Evolutionary conservation across 1,140 invertebrate genomes (phyloP), one percentile per base, ranked within the genome.

Genomic region (Nephila pilipes): DNA sequence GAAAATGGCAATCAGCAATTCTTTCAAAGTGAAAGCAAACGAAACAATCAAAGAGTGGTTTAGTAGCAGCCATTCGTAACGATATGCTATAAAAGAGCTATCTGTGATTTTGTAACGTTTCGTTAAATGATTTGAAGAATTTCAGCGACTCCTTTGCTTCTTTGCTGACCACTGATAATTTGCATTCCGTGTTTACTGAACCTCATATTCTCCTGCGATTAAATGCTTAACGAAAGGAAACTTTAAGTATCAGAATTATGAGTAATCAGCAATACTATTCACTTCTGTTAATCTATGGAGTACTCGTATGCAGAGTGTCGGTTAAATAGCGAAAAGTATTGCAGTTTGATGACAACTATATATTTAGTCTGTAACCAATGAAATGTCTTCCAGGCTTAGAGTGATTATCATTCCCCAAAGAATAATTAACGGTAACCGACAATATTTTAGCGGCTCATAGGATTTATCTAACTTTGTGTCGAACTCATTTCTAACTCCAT

Each of bases 101-200:
- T 65, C 25, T 65, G 14, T 75, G 18, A 75, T 36, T 75, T 75
- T 36, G 29, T 29, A 75, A 75, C 29, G 5, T 36, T 75, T 75
- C 69, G 14, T 14, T 36, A 32, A 75, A 29, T 75, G 18, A 75
- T 75, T 18, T 32, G 32, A 75, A 36, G 69, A 75, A 36, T 75
- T 36, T 36, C 69, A 75, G 32, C 32, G 32, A 32, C 4, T 20
- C 16, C 69, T 32, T 75, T 75, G 18, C 14, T 75, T 75, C 69
- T 75, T 75, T 75, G 29, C 29, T 75, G 69, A 75, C 69, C 69
- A 75, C 29, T 75, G 69, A 75, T 1, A 75, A 75, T 75, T 75
- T 32, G 32, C 69, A 75, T 20, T 65, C 25, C 63, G 63, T 75
- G 69, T 75, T 75, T 75, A 75, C 18, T 20, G 25, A 75, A 36